A percentile compares a stretch with the other conserved stretches of the same genome.
phyloP scores from a whole-genome alignment of 2,888 invertebrate species.

The Rhagium mordax region DNA sequence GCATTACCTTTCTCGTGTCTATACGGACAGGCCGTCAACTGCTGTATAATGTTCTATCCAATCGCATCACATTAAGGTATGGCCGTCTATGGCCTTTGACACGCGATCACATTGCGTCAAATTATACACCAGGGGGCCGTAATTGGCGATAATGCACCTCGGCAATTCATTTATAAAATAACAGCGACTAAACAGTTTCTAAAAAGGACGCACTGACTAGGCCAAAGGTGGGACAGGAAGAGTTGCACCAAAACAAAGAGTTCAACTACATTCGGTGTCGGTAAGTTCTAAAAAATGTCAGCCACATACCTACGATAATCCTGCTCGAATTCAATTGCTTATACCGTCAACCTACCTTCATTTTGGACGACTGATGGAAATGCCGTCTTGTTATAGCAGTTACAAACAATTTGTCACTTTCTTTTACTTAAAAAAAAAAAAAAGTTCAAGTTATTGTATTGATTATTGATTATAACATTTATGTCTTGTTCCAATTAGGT shows the following conservation, averaged over 20 bases:
- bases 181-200: not conserved
- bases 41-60: constrained; percentile 34
- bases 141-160: constrained; percentile 24
- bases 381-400: no score
- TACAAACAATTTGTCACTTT: no score
- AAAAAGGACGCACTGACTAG: not conserved
- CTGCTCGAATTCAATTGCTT: no score
- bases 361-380: no score
- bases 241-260: not conserved
- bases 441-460: no score
- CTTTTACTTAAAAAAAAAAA: no score
- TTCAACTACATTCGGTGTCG: not conserved
- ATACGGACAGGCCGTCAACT: constrained; percentile 17
- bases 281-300: no score
- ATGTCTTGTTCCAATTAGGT: no score
- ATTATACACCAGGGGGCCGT: constrained; percentile 24
- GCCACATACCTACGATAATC: no score
- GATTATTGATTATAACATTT: no score
- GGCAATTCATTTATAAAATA: constrained; percentile 22
- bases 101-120: constrained; percentile 44
- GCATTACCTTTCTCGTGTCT: constrained; percentile 23
- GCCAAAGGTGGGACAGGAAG: not conserved
- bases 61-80: constrained; percentile 37
- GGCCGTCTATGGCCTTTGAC: constrained; percentile 55
- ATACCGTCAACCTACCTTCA: no score